A percentile compares a stretch with the other conserved stretches of the same genome.
Evolutionary conservation across 2,113 vertebrate species (phyloP).

Genomic region (Channa maculata): DNA sequence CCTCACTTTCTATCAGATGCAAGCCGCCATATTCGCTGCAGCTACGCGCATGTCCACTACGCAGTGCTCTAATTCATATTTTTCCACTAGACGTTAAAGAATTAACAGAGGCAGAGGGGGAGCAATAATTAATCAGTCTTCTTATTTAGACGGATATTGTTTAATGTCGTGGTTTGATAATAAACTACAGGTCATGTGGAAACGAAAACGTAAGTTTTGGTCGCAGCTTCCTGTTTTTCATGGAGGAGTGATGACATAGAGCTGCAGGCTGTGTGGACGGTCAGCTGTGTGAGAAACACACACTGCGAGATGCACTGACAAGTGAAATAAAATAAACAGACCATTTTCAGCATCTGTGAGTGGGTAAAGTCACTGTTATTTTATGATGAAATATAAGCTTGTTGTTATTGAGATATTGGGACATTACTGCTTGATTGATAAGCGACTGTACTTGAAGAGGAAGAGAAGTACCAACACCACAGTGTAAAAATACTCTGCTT

Average conservation of each 20-base stretch:
- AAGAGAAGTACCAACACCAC: no score
- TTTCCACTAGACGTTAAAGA: slow-evolving; percentile 47
- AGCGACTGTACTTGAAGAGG: no score
- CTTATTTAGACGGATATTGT: slow-evolving; percentile 16
- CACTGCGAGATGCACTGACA: neutral
- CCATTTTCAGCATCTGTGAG: neutral
- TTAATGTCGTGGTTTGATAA: slow-evolving; percentile 31
- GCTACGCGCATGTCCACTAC: slow-evolving; percentile 84
- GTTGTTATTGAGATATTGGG: neutral
- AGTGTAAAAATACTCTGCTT: neutral
- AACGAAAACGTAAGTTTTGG: slow-evolving; percentile 49
- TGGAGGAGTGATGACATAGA: neutral
- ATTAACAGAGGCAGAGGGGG: neutral
- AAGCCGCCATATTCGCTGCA: slow-evolving; percentile 84
- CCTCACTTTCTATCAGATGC: slow-evolving; percentile 79
- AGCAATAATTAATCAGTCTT: slow-evolving; percentile 29
- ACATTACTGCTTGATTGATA: neutral
- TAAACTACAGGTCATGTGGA: slow-evolving; percentile 21
- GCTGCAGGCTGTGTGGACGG: slow-evolving; percentile 9
- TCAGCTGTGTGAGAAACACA: neutral
- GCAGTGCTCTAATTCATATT: slow-evolving; percentile 68
- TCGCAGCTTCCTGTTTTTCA: slow-evolving; percentile 1
- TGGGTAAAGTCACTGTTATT: neutral
- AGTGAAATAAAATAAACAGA: neutral
- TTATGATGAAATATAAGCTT: neutral